A percentile compares a stretch with the other conserved stretches of the same genome.
Conservation (phyloP, 2,797 vertebrate species). For the Stomatorhinus walkeri region DNA sequence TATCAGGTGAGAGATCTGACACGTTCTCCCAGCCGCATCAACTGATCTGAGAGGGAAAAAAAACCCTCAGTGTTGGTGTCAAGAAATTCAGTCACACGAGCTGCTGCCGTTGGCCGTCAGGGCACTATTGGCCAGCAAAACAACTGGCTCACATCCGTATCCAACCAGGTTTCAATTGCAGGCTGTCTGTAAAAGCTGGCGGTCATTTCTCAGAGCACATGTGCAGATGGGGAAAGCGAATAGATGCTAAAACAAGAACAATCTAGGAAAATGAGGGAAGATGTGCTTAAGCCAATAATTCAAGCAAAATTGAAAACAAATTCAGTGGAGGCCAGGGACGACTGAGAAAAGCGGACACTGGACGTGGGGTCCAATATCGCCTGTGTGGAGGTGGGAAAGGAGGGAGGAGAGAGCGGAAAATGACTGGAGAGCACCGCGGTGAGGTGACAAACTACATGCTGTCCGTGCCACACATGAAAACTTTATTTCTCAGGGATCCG, state of each 20-base stretch:
- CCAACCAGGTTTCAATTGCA: slow-evolving; percentile 11
- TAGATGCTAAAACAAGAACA: slow-evolving; percentile 20
- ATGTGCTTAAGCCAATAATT: background rate
- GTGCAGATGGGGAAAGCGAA: slow-evolving; percentile 33
- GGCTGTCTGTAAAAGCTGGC: slow-evolving; percentile 14
- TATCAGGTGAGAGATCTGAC: background rate
- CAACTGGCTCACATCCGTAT: slow-evolving; percentile 21
- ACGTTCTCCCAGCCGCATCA: background rate
- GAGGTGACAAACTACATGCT: background rate
- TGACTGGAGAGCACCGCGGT: background rate
- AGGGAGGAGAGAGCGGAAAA: background rate
- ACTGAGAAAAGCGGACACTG: slow-evolving; percentile 33
- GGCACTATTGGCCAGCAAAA: background rate
- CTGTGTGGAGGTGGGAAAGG: background rate
- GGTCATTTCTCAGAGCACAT: slow-evolving; percentile 11
- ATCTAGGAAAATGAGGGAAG: background rate
- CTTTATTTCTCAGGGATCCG: background rate
- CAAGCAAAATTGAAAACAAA: background rate
- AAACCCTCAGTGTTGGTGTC: background rate
- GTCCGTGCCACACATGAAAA: background rate
- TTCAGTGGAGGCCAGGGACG: slow-evolving; percentile 25
- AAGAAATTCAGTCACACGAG: background rate
- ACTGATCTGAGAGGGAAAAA: background rate
- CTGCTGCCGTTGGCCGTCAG: background rate
- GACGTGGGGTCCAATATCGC: background rate